Conservation (phyloP, 2,888 invertebrate genomes). For the Sarcophaga caerulescens region DNA sequence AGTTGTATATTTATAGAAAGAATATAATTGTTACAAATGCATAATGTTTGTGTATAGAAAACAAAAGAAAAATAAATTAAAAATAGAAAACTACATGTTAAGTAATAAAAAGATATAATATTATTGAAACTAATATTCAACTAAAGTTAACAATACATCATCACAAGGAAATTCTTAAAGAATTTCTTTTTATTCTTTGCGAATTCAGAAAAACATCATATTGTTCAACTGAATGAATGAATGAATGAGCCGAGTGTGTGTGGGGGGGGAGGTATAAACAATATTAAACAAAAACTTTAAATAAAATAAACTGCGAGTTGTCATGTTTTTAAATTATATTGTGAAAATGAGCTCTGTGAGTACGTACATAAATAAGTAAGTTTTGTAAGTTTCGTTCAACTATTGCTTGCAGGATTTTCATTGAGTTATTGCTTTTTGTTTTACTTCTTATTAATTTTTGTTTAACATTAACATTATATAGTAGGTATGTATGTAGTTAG, state of each 20-base stretch:
- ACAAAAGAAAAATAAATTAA: no score
- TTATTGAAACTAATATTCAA: constrained; percentile 22
- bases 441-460: background rate
- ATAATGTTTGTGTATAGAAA: no score
- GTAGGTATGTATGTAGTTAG: constrained; percentile 9
- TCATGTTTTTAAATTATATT: constrained; percentile 7
- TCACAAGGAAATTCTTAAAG: constrained; percentile 50
- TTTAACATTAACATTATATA: constrained; percentile 6
- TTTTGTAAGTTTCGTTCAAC: constrained; percentile 27
- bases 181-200: background rate
- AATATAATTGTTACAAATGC: background rate
- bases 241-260: no score
- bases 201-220: background rate
- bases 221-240: constrained; percentile 4
- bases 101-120: background rate
- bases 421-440: constrained; percentile 31
- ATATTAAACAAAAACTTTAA: constrained; percentile 9
- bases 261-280: background rate
- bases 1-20: background rate
- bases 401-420: constrained; percentile 53
- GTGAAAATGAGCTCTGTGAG: constrained; percentile 46
- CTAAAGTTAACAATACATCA: constrained; percentile 47
- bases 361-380: background rate
- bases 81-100: background rate
- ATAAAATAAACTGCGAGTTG: constrained; percentile 41